These are phyloP conservation scores for Sthenelais limicola DNA, from an alignment of 2,888 invertebrate species.

Conservation along the genomic window DNA sequence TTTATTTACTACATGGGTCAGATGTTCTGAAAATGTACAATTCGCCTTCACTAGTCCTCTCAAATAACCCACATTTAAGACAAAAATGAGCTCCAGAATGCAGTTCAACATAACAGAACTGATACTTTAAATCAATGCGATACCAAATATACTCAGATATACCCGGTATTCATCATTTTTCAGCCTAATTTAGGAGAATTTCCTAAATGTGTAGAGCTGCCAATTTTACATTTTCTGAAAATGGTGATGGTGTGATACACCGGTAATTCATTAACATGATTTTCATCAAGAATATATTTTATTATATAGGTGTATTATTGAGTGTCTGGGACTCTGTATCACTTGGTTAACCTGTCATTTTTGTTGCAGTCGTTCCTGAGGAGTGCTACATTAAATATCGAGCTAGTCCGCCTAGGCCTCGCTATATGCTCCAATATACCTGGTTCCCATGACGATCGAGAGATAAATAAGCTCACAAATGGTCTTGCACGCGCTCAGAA, in stretches of 20 bases:
- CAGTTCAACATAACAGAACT: no score
- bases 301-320: not conserved
- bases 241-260: not conserved
- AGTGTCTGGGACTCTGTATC: not conserved
- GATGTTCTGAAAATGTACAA: no score
- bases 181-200: no score
- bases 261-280: not conserved
- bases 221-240: no score
- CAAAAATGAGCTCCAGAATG: no score
- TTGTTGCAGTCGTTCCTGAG: constrained; percentile 19
- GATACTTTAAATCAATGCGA: no score
- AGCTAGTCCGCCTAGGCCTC: constrained; percentile 4
- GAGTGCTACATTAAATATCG: constrained; percentile 27
- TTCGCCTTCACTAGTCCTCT: no score
- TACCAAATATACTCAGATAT: no score
- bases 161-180: no score
- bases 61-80: no score
- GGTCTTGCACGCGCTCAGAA: constrained; percentile 24
- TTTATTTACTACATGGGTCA: no score
- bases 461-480: not conserved
- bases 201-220: no score
- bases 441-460: not conserved
- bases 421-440: constrained; percentile 18
- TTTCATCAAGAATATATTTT: not conserved
- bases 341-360: constrained; percentile 2